Percentiles rank a stretch among this genome's conserved stretches.
These are phyloP conservation scores for Ornithoptera alexandrae DNA, from an alignment of 2,888 invertebrate genomes.

Conservation along the genomic window DNA sequence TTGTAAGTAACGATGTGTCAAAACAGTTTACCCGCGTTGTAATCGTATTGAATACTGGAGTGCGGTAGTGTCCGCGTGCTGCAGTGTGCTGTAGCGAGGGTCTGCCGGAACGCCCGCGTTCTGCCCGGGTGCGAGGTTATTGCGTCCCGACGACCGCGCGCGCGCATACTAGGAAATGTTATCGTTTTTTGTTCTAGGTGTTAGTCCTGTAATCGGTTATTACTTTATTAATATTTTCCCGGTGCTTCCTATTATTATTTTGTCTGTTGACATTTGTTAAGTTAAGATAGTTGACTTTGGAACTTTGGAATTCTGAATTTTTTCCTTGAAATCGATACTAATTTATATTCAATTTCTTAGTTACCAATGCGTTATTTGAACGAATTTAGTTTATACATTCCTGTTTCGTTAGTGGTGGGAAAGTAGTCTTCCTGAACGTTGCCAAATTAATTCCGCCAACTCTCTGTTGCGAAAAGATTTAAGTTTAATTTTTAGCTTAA, in stretches of 20 bases:
- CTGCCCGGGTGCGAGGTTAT: conserved; percentile 7
- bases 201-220: conserved; percentile 56
- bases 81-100: neutral
- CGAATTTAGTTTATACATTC: conserved; percentile 78
- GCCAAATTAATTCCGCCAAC: conserved; percentile 78
- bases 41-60: conserved; percentile 7
- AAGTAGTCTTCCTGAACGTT: conserved; percentile 80
- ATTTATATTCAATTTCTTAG: conserved; percentile 65
- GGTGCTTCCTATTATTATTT: conserved; percentile 78
- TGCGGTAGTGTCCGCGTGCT: neutral
- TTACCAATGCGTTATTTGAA: conserved; percentile 76
- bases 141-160: conserved; percentile 22
- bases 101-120: neutral
- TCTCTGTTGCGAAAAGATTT: conserved; percentile 73
- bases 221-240: conserved; percentile 61
- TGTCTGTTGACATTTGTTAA: conserved; percentile 73
- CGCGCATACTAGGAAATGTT: conserved; percentile 31
- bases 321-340: conserved; percentile 47
- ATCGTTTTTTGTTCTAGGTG: conserved; percentile 53
- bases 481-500: conserved; percentile 71
- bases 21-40: conserved; percentile 1
- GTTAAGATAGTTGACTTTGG: conserved; percentile 58
- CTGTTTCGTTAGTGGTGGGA: conserved; percentile 78
- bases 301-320: conserved; percentile 58
- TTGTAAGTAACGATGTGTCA: conserved; percentile 17